Evolutionary conservation across 2,113 vertebrate genomes (phyloP), one percentile per base, ranked within the genome.

Genomic region (Galeopterus variegatus): DNA sequence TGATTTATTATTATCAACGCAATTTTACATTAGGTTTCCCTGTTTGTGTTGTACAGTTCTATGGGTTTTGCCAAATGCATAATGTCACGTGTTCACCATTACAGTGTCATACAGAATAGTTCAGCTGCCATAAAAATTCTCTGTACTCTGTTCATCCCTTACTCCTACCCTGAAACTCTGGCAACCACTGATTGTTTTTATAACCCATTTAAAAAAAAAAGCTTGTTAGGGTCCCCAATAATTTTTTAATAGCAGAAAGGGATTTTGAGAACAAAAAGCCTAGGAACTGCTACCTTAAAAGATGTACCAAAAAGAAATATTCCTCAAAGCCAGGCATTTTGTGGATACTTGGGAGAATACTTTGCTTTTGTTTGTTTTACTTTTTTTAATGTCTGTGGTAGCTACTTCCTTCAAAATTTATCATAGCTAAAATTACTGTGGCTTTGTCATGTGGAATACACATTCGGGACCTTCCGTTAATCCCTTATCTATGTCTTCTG

Each of bases 321-420:
- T 70, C 31, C 58, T 83, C 52, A 83, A 72, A 64, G 23, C 5
- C 8, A 87, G 36, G 33, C 54, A 89, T 73, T 83, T 50, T 92
- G 28, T 89, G 54, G 48, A 17, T 65, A 77, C 50, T 7, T 50
- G 45, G 19, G 26, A 56, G 36, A 64, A 77, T 72, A 65, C 12
- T 88, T 88, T 89, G 15, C 50, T 31, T 83, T 58, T 45, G 28
- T 83, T 58, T 45, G 28, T 83, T 96, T 87, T 8, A 62, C 3
- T 81, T 70, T 88, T 60, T 79, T 75, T 80, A 58, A 50, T 24
- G 8, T 85, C 48, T 41, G 11, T 45, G 56, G 36, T 75, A 65
- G 41, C 33, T 58, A 52, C 26, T 72, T 70, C 75, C 36, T 93
- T 76, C 76, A 41, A 96, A 93, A 75, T 56, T 93, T 54, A 75